Conservation (phyloP, 2,888 invertebrate species). For the Heliconius aoede region DNA sequence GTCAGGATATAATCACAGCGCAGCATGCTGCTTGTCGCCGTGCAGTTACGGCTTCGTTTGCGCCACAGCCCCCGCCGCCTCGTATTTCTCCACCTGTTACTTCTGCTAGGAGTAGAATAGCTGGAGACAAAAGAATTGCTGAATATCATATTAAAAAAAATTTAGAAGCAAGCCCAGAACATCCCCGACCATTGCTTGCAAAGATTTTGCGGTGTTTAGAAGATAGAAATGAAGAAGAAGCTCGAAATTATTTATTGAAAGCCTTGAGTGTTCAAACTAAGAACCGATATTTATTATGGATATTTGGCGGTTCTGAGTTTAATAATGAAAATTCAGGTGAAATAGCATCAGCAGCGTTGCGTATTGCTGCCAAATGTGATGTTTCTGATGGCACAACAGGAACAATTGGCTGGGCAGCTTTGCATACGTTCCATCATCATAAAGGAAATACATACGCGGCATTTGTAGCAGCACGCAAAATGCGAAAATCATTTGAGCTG, state of each 20-base stretch:
- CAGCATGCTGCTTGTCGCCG: slow-evolving; percentile 73
- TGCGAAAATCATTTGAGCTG: slow-evolving; percentile 71
- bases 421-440: slow-evolving; percentile 69
- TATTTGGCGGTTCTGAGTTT: slow-evolving; percentile 67
- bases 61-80: slow-evolving; percentile 65
- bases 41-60: slow-evolving; percentile 74
- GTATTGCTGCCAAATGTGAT: slow-evolving; percentile 71
- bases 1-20: slow-evolving; percentile 70
- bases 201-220: slow-evolving; percentile 70
- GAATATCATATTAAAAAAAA: slow-evolving; percentile 58
- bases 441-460: slow-evolving; percentile 60
- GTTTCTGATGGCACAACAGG: slow-evolving; percentile 70
- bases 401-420: slow-evolving; percentile 74
- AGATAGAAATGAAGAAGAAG: slow-evolving; percentile 59
- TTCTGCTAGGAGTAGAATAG: slow-evolving; percentile 63
- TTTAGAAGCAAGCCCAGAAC: slow-evolving; percentile 55
- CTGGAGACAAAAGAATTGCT: slow-evolving; percentile 65
- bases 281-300: slow-evolving; percentile 73
- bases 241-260: slow-evolving; percentile 59
- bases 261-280: slow-evolving; percentile 61
- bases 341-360: slow-evolving; percentile 65
- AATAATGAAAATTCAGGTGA: slow-evolving; percentile 58
- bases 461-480: slow-evolving; percentile 68
- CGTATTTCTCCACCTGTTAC: slow-evolving; percentile 57
- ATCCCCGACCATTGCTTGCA: slow-evolving; percentile 65